Percentiles rank a stretch among this genome's conserved stretches.
Evolutionary conservation across 2,113 vertebrate species (phyloP).

Genomic region (Bucco capensis): DNA sequence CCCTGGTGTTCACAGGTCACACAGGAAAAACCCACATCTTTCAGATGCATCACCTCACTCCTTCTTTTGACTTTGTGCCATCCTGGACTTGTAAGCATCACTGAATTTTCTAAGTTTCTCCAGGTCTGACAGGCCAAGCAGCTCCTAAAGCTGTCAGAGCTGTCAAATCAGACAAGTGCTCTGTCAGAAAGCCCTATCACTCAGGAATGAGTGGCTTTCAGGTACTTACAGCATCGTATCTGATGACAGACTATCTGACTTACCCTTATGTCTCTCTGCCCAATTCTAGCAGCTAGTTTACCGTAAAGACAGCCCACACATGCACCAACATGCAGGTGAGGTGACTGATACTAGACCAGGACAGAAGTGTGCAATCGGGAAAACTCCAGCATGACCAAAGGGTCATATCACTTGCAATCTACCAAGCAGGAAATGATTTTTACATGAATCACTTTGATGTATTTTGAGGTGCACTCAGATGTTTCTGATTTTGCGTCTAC

Average conservation of each 20-base stretch:
- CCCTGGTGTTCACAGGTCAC: neutral
- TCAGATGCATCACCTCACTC: neutral
- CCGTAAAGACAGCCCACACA: neutral
- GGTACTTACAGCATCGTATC: neutral
- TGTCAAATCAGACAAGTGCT: neutral
- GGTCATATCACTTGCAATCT: neutral
- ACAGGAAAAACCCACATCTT: neutral
- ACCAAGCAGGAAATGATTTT: neutral
- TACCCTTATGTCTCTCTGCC: neutral
- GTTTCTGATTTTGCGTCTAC: neutral
- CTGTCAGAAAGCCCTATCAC: neutral
- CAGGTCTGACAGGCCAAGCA: neutral
- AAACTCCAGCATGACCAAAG: neutral
- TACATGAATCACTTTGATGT: neutral
- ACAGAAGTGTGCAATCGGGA: neutral
- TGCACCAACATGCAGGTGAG: neutral
- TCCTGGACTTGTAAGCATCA: neutral
- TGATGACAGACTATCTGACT: neutral
- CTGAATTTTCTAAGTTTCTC: neutral
- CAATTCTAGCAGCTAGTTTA: neutral
- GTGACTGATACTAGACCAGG: neutral
- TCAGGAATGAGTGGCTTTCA: neutral
- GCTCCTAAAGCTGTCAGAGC: neutral
- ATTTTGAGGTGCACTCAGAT: neutral
- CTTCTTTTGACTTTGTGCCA: neutral